Conservation (phyloP, 1,140 invertebrate genomes). For the Drosophila neocordata region DNA sequence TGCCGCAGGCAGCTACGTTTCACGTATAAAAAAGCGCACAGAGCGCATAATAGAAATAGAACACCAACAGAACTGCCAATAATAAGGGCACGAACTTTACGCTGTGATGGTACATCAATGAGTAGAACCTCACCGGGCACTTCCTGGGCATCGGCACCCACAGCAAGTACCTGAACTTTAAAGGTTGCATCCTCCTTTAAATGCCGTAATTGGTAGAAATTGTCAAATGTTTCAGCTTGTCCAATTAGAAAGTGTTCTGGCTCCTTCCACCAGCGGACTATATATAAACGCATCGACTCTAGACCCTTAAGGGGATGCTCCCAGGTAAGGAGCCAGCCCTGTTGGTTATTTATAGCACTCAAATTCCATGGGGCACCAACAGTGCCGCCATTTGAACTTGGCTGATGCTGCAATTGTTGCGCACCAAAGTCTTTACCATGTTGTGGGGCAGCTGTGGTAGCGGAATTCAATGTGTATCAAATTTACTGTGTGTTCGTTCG, state of each 20-base stretch:
- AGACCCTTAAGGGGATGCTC: conserved; percentile 86
- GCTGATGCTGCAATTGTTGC: conserved; percentile 62
- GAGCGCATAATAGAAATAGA: conserved; percentile 84
- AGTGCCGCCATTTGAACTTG: conserved; percentile 45
- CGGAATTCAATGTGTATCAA: background rate
- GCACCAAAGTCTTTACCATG: conserved; percentile 53
- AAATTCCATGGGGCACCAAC: conserved; percentile 88
- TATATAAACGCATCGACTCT: conserved; percentile 85
- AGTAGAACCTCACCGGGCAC: conserved; percentile 84
- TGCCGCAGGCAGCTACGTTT: conserved; percentile 78
- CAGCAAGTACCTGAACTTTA: conserved; percentile 87
- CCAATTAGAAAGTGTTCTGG: conserved; percentile 85
- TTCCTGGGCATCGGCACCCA: conserved; percentile 84
- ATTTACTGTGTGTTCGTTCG: background rate
- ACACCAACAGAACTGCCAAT: conserved; percentile 86
- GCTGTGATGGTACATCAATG: conserved; percentile 86
- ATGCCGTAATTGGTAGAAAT: conserved; percentile 86
- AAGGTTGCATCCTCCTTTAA: conserved; percentile 87
- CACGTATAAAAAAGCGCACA: conserved; percentile 85
- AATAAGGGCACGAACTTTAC: conserved; percentile 85
- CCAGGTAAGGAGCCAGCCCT: conserved; percentile 90
- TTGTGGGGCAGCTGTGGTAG: conserved; percentile 36
- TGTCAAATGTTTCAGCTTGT: conserved; percentile 86
- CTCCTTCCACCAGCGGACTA: conserved; percentile 86
- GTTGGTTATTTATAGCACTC: conserved; percentile 83